Evolutionary conservation across 2,113 vertebrate species (phyloP).

Genomic region (Hiodon tergisus): DNA sequence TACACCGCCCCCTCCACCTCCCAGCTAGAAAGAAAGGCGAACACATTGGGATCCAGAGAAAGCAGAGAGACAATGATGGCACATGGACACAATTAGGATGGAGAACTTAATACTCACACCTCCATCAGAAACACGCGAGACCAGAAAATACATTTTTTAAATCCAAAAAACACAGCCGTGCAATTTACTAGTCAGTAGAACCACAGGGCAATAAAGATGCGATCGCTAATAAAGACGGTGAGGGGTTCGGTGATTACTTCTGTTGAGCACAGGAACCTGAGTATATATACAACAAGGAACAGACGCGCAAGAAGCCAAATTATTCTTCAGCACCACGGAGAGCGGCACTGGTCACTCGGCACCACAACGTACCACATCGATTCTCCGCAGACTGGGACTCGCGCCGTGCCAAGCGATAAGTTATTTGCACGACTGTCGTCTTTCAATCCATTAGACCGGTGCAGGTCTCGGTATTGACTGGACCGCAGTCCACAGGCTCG

Average conservation of each 20-base stretch:
- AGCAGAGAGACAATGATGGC: neutral
- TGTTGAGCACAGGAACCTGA: neutral
- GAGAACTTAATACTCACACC: no score
- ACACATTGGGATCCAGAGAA: neutral
- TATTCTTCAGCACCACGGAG: conserved; percentile 20
- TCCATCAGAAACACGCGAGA: neutral
- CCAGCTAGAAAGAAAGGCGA: conserved; percentile 65
- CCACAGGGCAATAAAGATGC: no score
- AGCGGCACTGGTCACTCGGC: neutral
- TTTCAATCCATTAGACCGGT: neutral
- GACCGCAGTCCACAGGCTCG: no score
- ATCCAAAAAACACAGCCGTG: no score
- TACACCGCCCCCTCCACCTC: conserved; percentile 78
- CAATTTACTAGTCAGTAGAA: no score
- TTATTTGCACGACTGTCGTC: no score
- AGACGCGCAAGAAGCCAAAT: neutral
- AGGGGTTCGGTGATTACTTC: neutral
- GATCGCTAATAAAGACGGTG: no score
- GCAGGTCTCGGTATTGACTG: neutral
- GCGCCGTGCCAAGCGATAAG: neutral
- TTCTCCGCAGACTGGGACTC: neutral
- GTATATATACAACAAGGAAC: neutral
- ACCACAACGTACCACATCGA: neutral
- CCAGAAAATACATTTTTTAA: no score
- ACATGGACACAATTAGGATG: no score